Conservation (phyloP, 2,113 vertebrate genomes). For the Trinectes maculatus region DNA sequence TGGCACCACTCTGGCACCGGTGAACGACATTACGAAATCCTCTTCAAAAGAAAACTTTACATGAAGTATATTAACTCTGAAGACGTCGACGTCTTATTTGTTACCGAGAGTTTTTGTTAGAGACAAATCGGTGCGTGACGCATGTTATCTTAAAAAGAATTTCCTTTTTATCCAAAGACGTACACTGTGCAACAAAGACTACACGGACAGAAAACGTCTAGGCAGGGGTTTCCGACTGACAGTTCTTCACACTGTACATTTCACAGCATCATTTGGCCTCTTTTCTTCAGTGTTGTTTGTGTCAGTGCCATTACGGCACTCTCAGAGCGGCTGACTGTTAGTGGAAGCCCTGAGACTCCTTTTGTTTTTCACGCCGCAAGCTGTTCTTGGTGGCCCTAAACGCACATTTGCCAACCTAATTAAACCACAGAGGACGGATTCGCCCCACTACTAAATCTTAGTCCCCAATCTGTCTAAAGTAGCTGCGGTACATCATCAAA, state of each 20-base stretch:
- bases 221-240: constrained; percentile 7
- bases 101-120: no score
- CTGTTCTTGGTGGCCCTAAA: constrained; percentile 40
- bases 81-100: no score
- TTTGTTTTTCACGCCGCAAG: constrained; percentile 20
- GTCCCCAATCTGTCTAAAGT: constrained; percentile 52
- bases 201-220: background rate
- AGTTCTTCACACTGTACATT: constrained; percentile 6
- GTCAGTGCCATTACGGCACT: background rate
- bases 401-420: constrained; percentile 56
- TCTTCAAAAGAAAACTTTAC: no score
- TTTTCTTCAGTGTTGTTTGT: constrained; percentile 27
- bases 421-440: constrained; percentile 56
- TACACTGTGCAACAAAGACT: background rate
- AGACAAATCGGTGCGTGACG: no score
- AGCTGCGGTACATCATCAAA: constrained; percentile 37
- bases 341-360: constrained; percentile 3
- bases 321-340: constrained; percentile 3
- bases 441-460: constrained; percentile 28
- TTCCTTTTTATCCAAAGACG: no score
- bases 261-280: constrained; percentile 11
- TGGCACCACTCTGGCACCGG: constrained; percentile 10
- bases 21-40: constrained; percentile 15
- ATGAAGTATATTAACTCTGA: background rate
- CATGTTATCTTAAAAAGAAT: no score